Evolutionary conservation across 2,113 vertebrate genomes (phyloP).

Genomic region (Archilochus colubris): DNA sequence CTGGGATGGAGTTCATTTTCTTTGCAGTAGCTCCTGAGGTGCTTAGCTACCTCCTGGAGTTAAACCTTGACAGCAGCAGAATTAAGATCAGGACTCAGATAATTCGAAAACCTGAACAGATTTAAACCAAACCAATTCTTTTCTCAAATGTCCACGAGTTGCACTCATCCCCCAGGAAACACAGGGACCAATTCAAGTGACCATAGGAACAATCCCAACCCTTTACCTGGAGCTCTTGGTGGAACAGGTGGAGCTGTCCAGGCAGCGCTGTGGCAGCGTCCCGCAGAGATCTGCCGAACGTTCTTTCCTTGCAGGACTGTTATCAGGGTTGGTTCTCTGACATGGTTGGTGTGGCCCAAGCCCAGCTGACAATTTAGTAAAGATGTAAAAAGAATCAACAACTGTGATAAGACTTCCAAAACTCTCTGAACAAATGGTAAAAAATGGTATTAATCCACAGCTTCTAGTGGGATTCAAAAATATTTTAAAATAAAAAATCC

Average conservation of each 20-base stretch:
- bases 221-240: slow-evolving; percentile 77
- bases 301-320: slow-evolving; percentile 83
- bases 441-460: accelerated
- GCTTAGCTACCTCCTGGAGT: not conserved
- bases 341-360: slow-evolving; percentile 84
- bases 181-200: too few species aligned
- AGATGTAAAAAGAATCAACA: not conserved
- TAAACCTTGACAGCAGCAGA: accelerated
- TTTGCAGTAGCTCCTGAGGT: accelerated
- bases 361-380: slow-evolving; percentile 73
- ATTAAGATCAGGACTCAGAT: not conserved
- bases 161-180: not conserved
- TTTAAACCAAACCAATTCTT: not conserved
- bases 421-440: not conserved
- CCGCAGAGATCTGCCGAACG: slow-evolving; percentile 82
- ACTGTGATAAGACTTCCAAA: not conserved
- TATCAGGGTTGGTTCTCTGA: slow-evolving; percentile 82
- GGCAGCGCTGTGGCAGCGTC: slow-evolving; percentile 85
- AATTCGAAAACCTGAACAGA: not conserved
- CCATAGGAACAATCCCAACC: accelerated
- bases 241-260: slow-evolving; percentile 81
- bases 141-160: not conserved
- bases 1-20: not conserved
- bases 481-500: not conserved
- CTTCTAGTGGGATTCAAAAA: not conserved